These are phyloP conservation scores for Amphipyra tragopoginis DNA, from an alignment of 2,888 invertebrate species.

Conservation along the genomic window DNA sequence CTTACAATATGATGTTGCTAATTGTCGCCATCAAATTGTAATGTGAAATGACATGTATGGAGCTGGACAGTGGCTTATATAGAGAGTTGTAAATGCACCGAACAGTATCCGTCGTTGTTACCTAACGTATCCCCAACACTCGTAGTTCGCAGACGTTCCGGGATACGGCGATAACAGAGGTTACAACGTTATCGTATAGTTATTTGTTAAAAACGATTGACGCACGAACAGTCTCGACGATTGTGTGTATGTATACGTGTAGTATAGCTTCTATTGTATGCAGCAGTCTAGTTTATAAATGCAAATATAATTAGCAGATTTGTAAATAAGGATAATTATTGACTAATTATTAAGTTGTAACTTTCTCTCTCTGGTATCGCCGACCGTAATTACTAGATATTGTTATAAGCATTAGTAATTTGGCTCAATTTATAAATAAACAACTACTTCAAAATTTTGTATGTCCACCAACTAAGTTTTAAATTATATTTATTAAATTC, in stretches of 20 bases:
- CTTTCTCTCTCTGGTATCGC: constrained; percentile 5
- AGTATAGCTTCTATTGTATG: constrained; percentile 52
- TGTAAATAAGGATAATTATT: constrained; percentile 44
- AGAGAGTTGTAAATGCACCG: constrained; percentile 74
- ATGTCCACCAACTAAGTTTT: constrained; percentile 18
- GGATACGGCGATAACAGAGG: constrained; percentile 86
- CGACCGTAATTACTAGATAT: background rate
- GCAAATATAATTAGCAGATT: constrained; percentile 26
- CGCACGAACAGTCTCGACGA: constrained; percentile 84
- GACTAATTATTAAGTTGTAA: constrained; percentile 8
- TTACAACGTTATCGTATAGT: constrained; percentile 83
- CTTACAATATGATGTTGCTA: constrained; percentile 56
- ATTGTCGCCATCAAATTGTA: constrained; percentile 70
- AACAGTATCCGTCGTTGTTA: constrained; percentile 63
- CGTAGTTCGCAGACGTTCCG: constrained; percentile 86
- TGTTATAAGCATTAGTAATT: background rate
- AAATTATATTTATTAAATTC: constrained; percentile 1
- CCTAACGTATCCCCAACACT: constrained; percentile 77
- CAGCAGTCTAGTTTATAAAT: constrained; percentile 29
- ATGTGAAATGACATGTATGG: constrained; percentile 71
- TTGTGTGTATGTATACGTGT: constrained; percentile 65
- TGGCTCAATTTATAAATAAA: constrained; percentile 36
- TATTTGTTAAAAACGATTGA: constrained; percentile 88
- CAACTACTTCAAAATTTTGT: constrained; percentile 11
- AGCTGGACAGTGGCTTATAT: constrained; percentile 77